A percentile compares a stretch with the other conserved stretches of the same genome.
Evolutionary conservation across 2,113 vertebrate species (phyloP).

Genomic region (Litocranius walleri): DNA sequence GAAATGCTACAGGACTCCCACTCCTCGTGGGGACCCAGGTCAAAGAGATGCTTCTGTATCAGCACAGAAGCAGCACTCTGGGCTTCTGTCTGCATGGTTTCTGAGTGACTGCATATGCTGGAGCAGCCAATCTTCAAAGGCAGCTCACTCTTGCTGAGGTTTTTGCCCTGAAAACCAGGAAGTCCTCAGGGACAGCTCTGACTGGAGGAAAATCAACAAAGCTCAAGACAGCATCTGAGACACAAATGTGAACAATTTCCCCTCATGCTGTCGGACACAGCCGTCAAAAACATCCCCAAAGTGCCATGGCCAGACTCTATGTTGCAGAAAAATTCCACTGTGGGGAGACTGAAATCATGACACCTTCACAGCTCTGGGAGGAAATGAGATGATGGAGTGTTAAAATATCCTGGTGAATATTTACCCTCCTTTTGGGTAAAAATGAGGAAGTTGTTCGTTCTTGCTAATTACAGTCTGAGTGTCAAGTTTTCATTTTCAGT

Average conservation of each 20-base stretch:
- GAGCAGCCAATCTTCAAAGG: not conserved
- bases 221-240: not conserved
- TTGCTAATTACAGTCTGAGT: slow-evolving; percentile 36
- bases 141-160: not conserved
- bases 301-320: not conserved
- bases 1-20: not conserved
- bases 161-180: slow-evolving; percentile 22
- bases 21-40: not conserved
- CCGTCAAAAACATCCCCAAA: not conserved
- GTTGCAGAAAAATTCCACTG: not conserved
- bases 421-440: not conserved
- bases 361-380: slow-evolving; percentile 24
- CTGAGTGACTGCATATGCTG: not conserved
- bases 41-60: not conserved
- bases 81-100: not conserved
- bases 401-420: not conserved
- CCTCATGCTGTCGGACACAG: not conserved
- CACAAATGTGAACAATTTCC: slow-evolving; percentile 49
- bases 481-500: slow-evolving; percentile 43
- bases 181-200: not conserved
- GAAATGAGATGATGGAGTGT: slow-evolving; percentile 22
- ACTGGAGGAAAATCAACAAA: not conserved
- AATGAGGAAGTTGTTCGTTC: slow-evolving; percentile 54
- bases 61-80: not conserved
- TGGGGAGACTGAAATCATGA: not conserved